Evolutionary conservation across 2,797 vertebrate species (phyloP), one percentile per base, ranked within the genome.

Genomic region (Adrianichthys oophorus): DNA sequence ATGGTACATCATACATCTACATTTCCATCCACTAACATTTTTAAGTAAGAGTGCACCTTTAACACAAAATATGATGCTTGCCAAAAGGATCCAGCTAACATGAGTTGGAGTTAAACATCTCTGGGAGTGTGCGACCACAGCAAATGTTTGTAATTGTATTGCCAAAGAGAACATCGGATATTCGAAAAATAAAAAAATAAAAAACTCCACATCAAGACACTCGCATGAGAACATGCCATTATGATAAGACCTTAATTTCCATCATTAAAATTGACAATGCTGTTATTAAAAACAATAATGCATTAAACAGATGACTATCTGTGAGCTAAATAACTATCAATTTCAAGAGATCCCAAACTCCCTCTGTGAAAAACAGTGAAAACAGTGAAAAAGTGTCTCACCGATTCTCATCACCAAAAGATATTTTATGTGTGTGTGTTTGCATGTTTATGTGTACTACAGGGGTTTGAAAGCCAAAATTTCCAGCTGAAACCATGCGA

Each of bases 251-350:
- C 72, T 74, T 87, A 84, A 90, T 90, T 91, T 91, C 84, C 83
- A 85, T 79, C 85, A 88, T 90, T 89, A 89, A 85, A 91, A 90
- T 81, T 90, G 89, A 72, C 84, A 85, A 85, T 83, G 86, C 84
- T 88, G 90, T 91, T 92, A 92, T 92, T 90, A 89, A 87, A 90
- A 91, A 91, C n/a, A 88, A 91, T 86, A 92, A 92, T 90, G 90
- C 87, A 91, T 90, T 89, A 91, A 91, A 92, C 82, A 87, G 89
- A 92, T 85, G 85, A 87, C 85, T 87, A 89, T 90, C 85, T 85
- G 86, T 83, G 79, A 89, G 89, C 87, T 91, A 91, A 92, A 93
- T 87, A 91, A 86, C 91, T 90, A 91, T 90, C 89, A 92, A 89
- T 91, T 91, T 87, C 60, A 80, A 84, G 77, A 84, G 85, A 85